Evolutionary conservation across 2,888 invertebrate species (phyloP).

Genomic region (Smittia sp.): DNA sequence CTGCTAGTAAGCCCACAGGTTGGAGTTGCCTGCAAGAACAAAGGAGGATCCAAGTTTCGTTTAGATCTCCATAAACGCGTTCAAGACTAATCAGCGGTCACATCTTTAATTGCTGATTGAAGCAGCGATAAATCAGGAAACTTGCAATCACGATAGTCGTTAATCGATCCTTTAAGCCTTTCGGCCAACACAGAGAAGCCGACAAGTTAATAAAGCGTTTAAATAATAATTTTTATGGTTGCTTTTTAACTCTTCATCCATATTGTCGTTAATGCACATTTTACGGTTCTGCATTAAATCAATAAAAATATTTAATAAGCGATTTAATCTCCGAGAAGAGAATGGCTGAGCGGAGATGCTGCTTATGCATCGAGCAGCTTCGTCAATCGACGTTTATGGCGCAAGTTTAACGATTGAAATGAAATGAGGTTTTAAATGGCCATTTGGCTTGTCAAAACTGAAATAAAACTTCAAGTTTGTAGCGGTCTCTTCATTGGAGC

Average conservation of each 20-base stretch:
- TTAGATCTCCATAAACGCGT: not conserved
- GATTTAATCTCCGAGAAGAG: slow-evolving; percentile 2
- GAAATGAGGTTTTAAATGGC: slow-evolving; percentile 39
- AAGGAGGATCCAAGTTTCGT: no score
- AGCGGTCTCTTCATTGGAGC: slow-evolving; percentile 7
- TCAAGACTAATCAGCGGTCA: not conserved
- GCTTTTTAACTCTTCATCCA: slow-evolving; percentile 29
- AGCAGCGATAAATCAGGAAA: no score
- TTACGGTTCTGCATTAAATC: slow-evolving; percentile 36
- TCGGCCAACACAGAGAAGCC: not conserved
- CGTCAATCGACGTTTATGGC: slow-evolving; percentile 28
- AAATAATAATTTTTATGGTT: slow-evolving; percentile 36
- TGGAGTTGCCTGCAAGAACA: no score
- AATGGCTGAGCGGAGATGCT: not conserved
- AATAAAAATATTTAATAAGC: slow-evolving; percentile 29
- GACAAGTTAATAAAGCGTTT: slow-evolving; percentile 37
- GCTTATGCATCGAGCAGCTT: slow-evolving; percentile 26
- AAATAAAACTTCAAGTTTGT: not conserved
- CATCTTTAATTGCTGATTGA: not conserved
- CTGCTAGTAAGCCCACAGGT: no score
- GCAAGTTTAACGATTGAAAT: slow-evolving; percentile 25
- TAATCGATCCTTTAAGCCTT: not conserved
- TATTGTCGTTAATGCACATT: slow-evolving; percentile 31
- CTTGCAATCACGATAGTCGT: no score
- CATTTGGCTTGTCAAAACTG: slow-evolving; percentile 33